A percentile compares a stretch with the other conserved stretches of the same genome.
Conservation (phyloP, 2,888 invertebrate species). For the Polyploca ridens region DNA sequence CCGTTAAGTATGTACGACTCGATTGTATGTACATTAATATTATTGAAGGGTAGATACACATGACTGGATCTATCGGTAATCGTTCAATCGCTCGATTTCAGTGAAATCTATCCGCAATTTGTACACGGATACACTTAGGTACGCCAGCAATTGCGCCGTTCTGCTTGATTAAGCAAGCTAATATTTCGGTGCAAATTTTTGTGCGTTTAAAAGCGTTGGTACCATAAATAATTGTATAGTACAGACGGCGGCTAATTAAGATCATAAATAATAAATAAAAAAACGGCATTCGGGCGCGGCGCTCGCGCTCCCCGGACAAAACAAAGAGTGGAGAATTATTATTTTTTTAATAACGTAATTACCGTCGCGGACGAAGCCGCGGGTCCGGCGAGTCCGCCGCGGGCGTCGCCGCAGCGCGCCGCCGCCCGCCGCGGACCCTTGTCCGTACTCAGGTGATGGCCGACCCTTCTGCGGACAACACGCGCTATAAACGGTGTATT, state of each 20-base stretch:
- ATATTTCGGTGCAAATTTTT: neutral
- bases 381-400: slow-evolving; percentile 15
- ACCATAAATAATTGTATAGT: slow-evolving; percentile 24
- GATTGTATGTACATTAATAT: too few species aligned
- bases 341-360: slow-evolving; percentile 64
- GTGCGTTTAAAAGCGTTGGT: neutral
- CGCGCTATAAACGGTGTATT: slow-evolving; percentile 15
- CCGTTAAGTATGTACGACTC: too few species aligned
- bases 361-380: slow-evolving; percentile 38
- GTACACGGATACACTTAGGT: neutral
- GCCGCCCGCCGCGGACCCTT: neutral
- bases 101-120: neutral
- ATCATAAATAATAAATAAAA: slow-evolving; percentile 59
- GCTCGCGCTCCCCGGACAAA: slow-evolving; percentile 34
- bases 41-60: too few species aligned
- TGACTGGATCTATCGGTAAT: too few species aligned
- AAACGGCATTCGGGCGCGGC: slow-evolving; percentile 24
- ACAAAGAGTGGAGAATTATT: slow-evolving; percentile 45
- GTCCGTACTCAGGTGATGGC: slow-evolving; percentile 26
- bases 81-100: neutral
- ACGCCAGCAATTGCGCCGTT: neutral
- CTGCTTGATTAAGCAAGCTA: neutral
- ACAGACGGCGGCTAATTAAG: slow-evolving; percentile 53
- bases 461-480: slow-evolving; percentile 15
- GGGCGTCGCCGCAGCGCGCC: slow-evolving; percentile 4